Percentiles rank a stretch among this genome's conserved stretches.
phyloP scores from a whole-genome alignment of 2,888 invertebrate genomes.

The Napeogenes sylphis region DNA sequence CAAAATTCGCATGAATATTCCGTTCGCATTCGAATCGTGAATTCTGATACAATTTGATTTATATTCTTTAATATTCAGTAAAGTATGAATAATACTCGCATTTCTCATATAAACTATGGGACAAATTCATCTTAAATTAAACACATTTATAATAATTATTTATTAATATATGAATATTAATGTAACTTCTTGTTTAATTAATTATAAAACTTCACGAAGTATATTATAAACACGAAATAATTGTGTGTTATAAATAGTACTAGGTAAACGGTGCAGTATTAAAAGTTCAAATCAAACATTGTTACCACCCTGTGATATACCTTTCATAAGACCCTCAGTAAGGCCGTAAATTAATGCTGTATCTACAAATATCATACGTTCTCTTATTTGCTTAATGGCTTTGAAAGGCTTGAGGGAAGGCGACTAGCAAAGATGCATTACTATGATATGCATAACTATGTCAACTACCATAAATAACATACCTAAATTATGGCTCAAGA shows the following conservation, averaged over 20 bases:
- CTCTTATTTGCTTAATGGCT: conserved; percentile 25
- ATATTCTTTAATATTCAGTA: conserved; percentile 10
- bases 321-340: conserved; percentile 9
- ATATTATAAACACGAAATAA: too few relatives aligned
- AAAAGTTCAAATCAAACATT: too few relatives aligned
- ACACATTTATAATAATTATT: too few relatives aligned
- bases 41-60: conserved; percentile 30
- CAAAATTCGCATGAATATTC: conserved; percentile 43
- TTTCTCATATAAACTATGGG: background rate
- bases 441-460: conserved; percentile 25
- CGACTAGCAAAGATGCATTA: conserved; percentile 29
- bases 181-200: too few relatives aligned
- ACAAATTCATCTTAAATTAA: background rate
- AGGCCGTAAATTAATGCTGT: conserved; percentile 19
- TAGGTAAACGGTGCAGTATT: too few relatives aligned
- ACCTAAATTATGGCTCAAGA: conserved; percentile 32
- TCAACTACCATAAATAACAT: conserved; percentile 32
- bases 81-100: background rate
- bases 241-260: too few relatives aligned
- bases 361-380: conserved; percentile 22
- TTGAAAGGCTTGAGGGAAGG: conserved; percentile 28
- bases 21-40: conserved; percentile 20
- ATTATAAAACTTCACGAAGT: too few relatives aligned
- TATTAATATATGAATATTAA: too few relatives aligned
- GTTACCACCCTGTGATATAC: conserved; percentile 3